These are phyloP conservation scores for Origma solitaria DNA, from an alignment of 2,113 vertebrate species.

Conservation along the genomic window DNA sequence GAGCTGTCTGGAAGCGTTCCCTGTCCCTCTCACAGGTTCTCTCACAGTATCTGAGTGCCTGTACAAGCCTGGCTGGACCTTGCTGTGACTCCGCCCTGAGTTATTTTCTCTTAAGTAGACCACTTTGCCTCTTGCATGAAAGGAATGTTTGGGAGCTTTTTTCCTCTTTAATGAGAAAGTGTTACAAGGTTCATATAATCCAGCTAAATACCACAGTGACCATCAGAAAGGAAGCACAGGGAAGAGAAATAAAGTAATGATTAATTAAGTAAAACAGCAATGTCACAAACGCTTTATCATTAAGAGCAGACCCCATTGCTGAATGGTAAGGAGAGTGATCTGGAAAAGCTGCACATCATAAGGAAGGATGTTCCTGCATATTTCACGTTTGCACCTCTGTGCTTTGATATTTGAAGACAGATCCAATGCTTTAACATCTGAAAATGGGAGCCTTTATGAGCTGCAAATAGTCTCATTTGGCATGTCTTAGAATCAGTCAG, in stretches of 20 bases:
- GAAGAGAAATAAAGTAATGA: background rate
- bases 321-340: background rate
- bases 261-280: background rate
- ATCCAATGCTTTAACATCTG: background rate
- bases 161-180: background rate
- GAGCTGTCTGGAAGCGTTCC: background rate
- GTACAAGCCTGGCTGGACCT: background rate
- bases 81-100: background rate
- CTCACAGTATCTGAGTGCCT: background rate
- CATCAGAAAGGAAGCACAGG: background rate
- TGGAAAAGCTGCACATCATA: background rate
- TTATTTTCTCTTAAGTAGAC: background rate
- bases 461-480: background rate
- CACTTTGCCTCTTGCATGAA: background rate
- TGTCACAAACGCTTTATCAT: background rate
- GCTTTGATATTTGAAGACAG: background rate
- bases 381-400: background rate
- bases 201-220: background rate
- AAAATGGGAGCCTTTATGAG: background rate
- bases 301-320: background rate
- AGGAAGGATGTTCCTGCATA: background rate
- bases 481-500: background rate
- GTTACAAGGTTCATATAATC: background rate
- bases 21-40: background rate
- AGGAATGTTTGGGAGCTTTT: background rate